Conservation (phyloP, 1,140 invertebrate genomes). For the Pseudachorutes palmiensis region DNA sequence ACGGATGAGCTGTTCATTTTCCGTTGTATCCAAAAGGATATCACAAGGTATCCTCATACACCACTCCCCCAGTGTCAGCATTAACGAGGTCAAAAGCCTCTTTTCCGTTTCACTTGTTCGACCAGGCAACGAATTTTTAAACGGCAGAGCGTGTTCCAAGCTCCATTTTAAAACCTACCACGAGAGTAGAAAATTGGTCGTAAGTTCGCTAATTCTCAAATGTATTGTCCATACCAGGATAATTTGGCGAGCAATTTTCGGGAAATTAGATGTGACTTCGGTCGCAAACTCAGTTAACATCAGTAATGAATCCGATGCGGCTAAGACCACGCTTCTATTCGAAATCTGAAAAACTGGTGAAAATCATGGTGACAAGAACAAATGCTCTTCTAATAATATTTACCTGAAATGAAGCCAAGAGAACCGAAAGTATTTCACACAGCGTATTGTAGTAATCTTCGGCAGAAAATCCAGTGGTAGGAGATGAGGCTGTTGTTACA, state of each 20-base stretch:
- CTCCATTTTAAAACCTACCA: slow-evolving; percentile 48
- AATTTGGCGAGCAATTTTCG: slow-evolving; percentile 65
- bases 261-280: slow-evolving; percentile 62
- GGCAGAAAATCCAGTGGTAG: background rate
- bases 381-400: slow-evolving; percentile 26
- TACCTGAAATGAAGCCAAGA: slow-evolving; percentile 78
- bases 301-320: slow-evolving; percentile 75
- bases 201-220: background rate
- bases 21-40: slow-evolving; percentile 43
- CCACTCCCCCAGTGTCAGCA: slow-evolving; percentile 88
- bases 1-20: slow-evolving; percentile 42
- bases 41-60: slow-evolving; percentile 64
- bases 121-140: slow-evolving; percentile 41
- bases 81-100: slow-evolving; percentile 66
- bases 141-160: slow-evolving; percentile 49
- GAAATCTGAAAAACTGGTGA: slow-evolving; percentile 68
- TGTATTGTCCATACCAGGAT: slow-evolving; percentile 50
- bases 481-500: background rate
- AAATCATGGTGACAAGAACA: background rate
- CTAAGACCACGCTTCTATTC: slow-evolving; percentile 71
- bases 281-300: slow-evolving; percentile 71
- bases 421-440: slow-evolving; percentile 72
- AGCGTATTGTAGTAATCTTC: slow-evolving; percentile 13
- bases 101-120: slow-evolving; percentile 54
- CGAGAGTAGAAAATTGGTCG: background rate